Conservation (phyloP, 2,113 vertebrate genomes). For the Todiramphus chloris region DNA sequence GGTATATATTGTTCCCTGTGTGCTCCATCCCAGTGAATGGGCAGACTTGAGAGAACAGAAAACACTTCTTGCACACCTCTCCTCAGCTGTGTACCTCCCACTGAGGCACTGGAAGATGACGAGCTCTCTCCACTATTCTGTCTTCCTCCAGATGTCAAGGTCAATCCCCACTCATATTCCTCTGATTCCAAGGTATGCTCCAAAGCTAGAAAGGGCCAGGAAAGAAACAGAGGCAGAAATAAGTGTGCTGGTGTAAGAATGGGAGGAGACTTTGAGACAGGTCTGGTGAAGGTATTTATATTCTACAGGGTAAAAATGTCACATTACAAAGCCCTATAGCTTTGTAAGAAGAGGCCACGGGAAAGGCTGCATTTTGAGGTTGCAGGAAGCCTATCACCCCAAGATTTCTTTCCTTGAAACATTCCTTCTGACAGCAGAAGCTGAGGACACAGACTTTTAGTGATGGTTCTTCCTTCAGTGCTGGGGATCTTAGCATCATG, state of each 20-base stretch:
- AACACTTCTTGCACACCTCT: neutral
- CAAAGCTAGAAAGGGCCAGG: neutral
- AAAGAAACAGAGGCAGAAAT: neutral
- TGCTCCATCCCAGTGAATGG: neutral
- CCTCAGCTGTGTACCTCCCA: neutral
- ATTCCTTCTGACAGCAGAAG: neutral
- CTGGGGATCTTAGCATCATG: neutral
- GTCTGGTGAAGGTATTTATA: neutral
- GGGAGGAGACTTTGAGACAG: neutral
- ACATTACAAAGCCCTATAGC: neutral
- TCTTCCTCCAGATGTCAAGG: neutral
- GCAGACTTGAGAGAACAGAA: neutral
- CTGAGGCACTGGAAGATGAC: neutral
- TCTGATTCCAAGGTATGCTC: neutral
- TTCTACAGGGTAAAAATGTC: neutral
- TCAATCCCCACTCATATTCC: neutral
- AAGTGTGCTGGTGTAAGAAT: neutral
- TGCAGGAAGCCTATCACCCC: neutral
- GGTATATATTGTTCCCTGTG: fast-evolving
- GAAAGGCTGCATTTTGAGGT: neutral
- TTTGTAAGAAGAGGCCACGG: neutral
- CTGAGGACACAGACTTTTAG: neutral
- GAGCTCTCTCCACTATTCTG: neutral
- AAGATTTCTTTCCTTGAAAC: neutral
- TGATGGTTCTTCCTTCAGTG: neutral